Evolutionary conservation across 2,888 invertebrate genomes (phyloP).

Genomic region (Cosmia trapezina): DNA sequence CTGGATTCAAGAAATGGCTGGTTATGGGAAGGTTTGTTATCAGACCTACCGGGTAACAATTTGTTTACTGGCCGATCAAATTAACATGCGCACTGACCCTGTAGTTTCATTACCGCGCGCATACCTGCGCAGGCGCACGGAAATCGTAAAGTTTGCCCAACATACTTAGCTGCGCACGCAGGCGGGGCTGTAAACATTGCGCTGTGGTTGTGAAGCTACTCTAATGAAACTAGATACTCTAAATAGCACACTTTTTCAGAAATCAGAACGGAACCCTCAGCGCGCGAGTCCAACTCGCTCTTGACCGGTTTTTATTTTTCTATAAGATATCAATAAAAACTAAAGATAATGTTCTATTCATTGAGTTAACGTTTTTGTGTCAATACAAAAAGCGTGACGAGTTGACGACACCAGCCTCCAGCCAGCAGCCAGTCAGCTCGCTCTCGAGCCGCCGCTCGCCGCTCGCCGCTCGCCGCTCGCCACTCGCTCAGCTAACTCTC

Average conservation of each 20-base stretch:
- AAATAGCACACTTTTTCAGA: too few relatives aligned
- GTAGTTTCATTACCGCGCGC: slow-evolving; percentile 38
- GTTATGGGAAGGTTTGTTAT: slow-evolving; percentile 5
- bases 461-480: background rate
- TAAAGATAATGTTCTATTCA: slow-evolving; percentile 32
- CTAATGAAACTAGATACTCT: slow-evolving; percentile 47
- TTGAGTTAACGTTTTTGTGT: slow-evolving; percentile 43
- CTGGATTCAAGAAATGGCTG: background rate
- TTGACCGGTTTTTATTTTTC: background rate
- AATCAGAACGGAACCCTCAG: too few relatives aligned
- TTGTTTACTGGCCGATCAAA: slow-evolving; percentile 39
- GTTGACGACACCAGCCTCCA: too few relatives aligned
- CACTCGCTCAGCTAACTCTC: slow-evolving; percentile 4
- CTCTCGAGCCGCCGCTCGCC: background rate
- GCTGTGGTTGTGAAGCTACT: slow-evolving; percentile 12
- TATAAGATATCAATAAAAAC: slow-evolving; percentile 4
- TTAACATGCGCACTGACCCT: slow-evolving; percentile 60
- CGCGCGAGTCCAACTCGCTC: too few relatives aligned
- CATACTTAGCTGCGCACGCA: slow-evolving; percentile 1
- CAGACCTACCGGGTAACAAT: slow-evolving; percentile 30
- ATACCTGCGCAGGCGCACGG: slow-evolving; percentile 17
- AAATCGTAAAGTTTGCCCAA: slow-evolving; percentile 14
- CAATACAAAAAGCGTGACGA: slow-evolving; percentile 33
- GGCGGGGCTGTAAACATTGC: slow-evolving; percentile 20
- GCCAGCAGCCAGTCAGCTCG: too few relatives aligned